Evolutionary conservation across 2,797 vertebrate genomes (phyloP), one percentile per base, ranked within the genome.

Genomic region (Sebastes miniatus): DNA sequence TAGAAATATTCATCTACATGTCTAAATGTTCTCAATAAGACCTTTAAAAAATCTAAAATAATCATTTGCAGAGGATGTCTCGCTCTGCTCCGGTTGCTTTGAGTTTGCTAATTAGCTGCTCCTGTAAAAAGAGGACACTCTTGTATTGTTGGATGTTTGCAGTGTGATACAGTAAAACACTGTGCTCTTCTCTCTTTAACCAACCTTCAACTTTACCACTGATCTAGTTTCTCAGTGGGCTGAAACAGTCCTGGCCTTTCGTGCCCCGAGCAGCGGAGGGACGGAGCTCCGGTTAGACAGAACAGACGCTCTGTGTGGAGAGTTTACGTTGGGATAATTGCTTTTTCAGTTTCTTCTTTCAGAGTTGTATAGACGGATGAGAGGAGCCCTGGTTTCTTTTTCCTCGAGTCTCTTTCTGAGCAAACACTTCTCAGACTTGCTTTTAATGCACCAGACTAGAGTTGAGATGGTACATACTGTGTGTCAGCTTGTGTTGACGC

Each of bases 261-360:
- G 64, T 67, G 81, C 63, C 70, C 79, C 4, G 14, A 1, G 12
- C 81, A 57, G 72, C 79, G 12, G n/a, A 71, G 59, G 34, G 43
- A 62, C 13, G 4, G 57, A 57, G 76, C 79, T 63, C 66, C 27
- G 47, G 76, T 72, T 65, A 63, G 63, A 62, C 54, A 65, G 73
- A 74, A 24, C 36, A 70, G 80, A 79, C 79, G 75, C 16, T 3
- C 76, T 56, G 73, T 34, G 58, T 27, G 1, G n/a, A 36, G n/a
- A 56, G 79, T 83, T 84, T 69, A 66, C 9, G 2, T 69, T 29
- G 5, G 56, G 66, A 80, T 87, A 77, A 85, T 80, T 85, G 79
- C 71, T 80, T 86, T 85, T 80, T 80, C 54, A 57, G 34, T 77
- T 64, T 61, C 63, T 62, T 47, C 36, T 75, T 74, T 72, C 25